Percentiles rank a stretch among this genome's conserved stretches.
Conservation (phyloP, 1,140 invertebrate species). For the Sycophila sp. region DNA sequence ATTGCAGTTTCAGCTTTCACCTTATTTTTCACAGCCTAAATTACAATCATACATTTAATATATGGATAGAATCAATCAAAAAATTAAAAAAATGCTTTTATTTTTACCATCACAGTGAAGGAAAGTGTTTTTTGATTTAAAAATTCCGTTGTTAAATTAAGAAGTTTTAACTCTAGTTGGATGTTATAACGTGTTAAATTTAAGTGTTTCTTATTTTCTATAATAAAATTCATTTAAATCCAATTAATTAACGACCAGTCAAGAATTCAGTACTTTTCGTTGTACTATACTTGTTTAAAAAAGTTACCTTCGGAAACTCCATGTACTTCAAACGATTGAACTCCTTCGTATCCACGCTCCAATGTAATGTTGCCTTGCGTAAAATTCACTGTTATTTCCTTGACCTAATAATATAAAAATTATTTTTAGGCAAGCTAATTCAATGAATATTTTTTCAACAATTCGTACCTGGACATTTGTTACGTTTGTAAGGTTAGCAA, state of each 20-base stretch:
- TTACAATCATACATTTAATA: no score
- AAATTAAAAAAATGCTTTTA: no score
- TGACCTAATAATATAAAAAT: not conserved
- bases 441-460: not conserved
- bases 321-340: not conserved
- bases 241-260: not conserved
- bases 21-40: no score
- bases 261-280: not conserved
- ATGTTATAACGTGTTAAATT: not conserved
- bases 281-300: not conserved
- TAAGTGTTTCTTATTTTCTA: constrained; percentile 1
- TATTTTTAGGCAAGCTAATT: not conserved
- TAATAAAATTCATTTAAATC: no score
- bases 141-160: not conserved
- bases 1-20: not conserved
- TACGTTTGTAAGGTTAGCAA: not conserved
- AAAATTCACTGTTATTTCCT: not conserved
- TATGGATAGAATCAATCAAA: no score
- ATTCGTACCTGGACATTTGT: not conserved
- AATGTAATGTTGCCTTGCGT: not conserved
- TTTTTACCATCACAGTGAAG: not conserved
- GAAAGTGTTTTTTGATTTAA: not conserved
- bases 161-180: not conserved
- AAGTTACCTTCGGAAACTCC: not conserved
- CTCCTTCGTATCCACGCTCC: not conserved